Base-by-base conservation (phyloP, 2,113 vertebrate genomes). In the Galbula dea region DNA sequence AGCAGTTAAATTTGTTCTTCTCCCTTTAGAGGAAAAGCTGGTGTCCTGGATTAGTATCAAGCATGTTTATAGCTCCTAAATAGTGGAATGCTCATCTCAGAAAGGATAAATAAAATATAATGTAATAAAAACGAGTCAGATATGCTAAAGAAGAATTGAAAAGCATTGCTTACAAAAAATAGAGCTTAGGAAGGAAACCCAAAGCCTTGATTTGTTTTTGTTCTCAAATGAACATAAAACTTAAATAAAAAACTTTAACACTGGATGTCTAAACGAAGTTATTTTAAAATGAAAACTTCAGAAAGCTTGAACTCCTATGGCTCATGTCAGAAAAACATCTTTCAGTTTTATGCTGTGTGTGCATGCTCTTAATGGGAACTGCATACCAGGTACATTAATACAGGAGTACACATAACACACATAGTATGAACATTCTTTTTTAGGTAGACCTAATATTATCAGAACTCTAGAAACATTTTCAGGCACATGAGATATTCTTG, bases 401-500 rank as follows among this genome's bases (percentile, higher is more conserved):
- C 11, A 37, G 21, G 71, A 71, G 11, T 36, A 61, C 7, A 23
- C 11, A 48, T 4, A 80, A 22, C 7, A 81, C 11, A 49, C 32
- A n/a, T 4, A 48, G 11, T 17, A 62, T 2, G 22, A 77, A 54
- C 10, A 12, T 20, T n/a, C 10, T 62, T 63, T 79, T 91, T 83
- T 58, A 58, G 14, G 20, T 22, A 48, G 30, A 79, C 6, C 14
- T 55, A 79, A 59, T 10, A 34, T 17, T 45, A 49, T 15, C 54
- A 92, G 66, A 66, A 34, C 9, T 65, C 30, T 36, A 68, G 26
- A 39, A 75, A 84, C 22, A 32, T 23, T 79, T 73, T 76, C 30
- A 39, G 81, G 52, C 12, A 57, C 21, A 77, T 0, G 0, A 79
- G 11, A 67, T 39, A 39, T 6, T 61, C 39, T 43, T 26, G 2